phyloP scores from a whole-genome alignment of 2,888 invertebrate genomes.

The Capitulum mitella region DNA sequence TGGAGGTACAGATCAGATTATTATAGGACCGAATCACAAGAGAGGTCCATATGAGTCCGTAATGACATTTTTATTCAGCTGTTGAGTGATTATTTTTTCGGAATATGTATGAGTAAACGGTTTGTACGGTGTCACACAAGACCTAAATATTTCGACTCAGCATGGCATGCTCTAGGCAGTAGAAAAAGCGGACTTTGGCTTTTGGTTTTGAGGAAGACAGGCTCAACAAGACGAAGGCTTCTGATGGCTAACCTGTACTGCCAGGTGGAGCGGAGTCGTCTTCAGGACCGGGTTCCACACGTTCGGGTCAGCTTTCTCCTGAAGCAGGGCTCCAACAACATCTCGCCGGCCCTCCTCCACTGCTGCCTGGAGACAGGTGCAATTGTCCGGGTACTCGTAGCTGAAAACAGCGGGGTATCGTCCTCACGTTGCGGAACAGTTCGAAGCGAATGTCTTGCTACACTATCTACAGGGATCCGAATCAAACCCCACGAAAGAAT shows the following conservation, averaged over 20 bases:
- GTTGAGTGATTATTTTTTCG: too few species aligned
- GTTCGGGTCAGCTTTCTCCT: neutral
- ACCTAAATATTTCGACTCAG: neutral
- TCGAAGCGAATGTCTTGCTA: neutral
- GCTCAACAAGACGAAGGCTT: neutral
- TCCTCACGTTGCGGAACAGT: too few species aligned
- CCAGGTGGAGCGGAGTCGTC: neutral
- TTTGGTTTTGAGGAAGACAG: neutral
- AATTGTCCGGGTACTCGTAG: constrained; percentile 10
- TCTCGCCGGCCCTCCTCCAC: neutral
- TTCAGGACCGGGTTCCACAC: constrained; percentile 6
- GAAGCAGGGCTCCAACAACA: neutral
- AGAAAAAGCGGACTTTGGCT: too few species aligned
- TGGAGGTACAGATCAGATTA: too few species aligned
- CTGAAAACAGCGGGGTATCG: too few species aligned
- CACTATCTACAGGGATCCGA: neutral
- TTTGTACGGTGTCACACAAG: too few species aligned
- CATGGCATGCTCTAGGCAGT: neutral
- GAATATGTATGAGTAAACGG: too few species aligned
- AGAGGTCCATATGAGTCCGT: too few species aligned
- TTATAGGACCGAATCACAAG: too few species aligned
- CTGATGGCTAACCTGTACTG: neutral
- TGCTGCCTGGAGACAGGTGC: neutral
- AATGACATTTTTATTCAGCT: too few species aligned
- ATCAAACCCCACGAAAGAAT: neutral